These are phyloP conservation scores for fruit fly (Drosophila melanogaster) DNA, from an alignment of 1,140 invertebrate genomes.

Conservation along the genomic window DNA sequence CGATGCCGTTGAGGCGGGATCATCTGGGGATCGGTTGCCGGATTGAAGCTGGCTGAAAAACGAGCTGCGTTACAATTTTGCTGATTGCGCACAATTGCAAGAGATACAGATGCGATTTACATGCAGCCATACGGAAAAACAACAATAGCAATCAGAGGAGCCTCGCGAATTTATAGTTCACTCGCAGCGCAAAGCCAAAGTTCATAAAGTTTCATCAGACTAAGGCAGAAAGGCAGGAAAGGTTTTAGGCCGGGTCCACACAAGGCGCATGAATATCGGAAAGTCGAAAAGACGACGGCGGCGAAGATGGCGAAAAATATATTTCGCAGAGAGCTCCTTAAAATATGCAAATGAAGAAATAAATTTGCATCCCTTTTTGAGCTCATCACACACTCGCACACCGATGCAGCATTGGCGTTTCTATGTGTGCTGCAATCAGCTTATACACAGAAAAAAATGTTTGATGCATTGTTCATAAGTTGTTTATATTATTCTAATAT, in stretches of 20 bases:
- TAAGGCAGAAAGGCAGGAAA: conserved; percentile 23
- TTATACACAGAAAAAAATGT: conserved; percentile 24
- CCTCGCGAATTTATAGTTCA: conserved; percentile 71
- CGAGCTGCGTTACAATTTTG: conserved; percentile 76
- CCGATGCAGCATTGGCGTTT: conserved; percentile 15
- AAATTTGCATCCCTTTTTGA: conserved; percentile 81
- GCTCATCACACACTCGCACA: conserved; percentile 38
- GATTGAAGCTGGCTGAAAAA: conserved; percentile 55
- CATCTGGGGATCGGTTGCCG: conserved; percentile 19
- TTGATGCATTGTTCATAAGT: no score
- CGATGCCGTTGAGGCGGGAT: conserved; percentile 25
- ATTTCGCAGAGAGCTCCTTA: conserved; percentile 77
- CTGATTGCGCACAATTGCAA: conserved; percentile 78
- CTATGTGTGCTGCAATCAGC: conserved; percentile 52
- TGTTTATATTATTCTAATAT: neutral
- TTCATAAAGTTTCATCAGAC: conserved; percentile 81
- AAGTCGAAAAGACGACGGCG: conserved; percentile 40
- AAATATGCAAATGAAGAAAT: conserved; percentile 85
- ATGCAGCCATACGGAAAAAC: conserved; percentile 34
- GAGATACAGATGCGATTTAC: conserved; percentile 75
- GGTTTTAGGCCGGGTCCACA: conserved; percentile 4
- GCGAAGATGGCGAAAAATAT: conserved; percentile 73
- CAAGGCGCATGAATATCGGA: conserved; percentile 61
- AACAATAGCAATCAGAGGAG: conserved; percentile 72
- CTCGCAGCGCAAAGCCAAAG: conserved; percentile 69